Percentiles rank a stretch among this genome's conserved stretches.
Conservation (phyloP, 2,888 invertebrate species). For the Rhamphomyia laevipes region DNA sequence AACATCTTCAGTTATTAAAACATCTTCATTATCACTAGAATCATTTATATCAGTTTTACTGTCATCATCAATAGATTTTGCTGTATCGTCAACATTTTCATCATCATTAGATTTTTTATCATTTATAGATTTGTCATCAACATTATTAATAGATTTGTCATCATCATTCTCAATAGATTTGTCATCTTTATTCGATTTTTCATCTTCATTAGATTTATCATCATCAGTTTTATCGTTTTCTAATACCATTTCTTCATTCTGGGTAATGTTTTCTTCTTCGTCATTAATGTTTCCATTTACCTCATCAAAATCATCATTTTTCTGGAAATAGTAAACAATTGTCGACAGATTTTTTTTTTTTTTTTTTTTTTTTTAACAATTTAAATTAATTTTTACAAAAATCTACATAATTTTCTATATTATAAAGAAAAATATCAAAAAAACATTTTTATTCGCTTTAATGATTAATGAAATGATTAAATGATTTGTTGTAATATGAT, state of each 20-base stretch:
- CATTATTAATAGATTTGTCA: too few species aligned
- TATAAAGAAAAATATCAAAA: too few species aligned
- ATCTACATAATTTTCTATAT: too few species aligned
- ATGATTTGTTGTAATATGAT: too few species aligned
- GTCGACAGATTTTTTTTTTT: conserved; percentile 38
- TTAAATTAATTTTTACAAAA: too few species aligned
- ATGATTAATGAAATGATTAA: too few species aligned
- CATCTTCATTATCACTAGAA: conserved; percentile 10
- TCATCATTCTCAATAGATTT: conserved; percentile 14
- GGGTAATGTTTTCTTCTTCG: conserved; percentile 6
- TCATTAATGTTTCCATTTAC: conserved; percentile 11
- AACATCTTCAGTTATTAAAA: conserved; percentile 2
- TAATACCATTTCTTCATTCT: conserved; percentile 2
- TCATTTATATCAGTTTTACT: conserved; percentile 9
- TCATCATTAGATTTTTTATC: conserved; percentile 3
- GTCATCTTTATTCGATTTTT: conserved; percentile 13
- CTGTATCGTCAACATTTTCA: too few species aligned
- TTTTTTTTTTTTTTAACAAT: conserved; percentile 19
- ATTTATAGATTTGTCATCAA: too few species aligned
- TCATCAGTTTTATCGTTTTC: conserved; percentile 13
- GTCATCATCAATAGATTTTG: conserved; percentile 5
- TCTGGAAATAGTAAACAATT: conserved; percentile 40
- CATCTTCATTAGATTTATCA: conserved; percentile 14
- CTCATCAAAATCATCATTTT: conserved; percentile 30
- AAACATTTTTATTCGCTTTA: too few species aligned